phyloP scores from a whole-genome alignment of 2,113 vertebrate species.

The Cisticola juncidis region DNA sequence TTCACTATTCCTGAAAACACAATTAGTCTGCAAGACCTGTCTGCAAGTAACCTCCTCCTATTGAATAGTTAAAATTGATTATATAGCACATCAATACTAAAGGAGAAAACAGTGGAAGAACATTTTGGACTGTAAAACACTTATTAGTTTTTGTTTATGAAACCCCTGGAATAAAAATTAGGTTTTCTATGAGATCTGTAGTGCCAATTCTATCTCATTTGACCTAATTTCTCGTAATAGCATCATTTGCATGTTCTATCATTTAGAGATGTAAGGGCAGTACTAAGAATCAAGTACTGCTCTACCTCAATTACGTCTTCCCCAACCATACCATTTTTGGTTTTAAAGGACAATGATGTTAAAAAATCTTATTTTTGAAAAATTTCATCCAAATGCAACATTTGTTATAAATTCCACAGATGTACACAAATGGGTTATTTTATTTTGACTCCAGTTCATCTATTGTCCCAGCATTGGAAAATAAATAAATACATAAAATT shows the following conservation, averaged over 20 bases:
- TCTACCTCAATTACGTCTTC: background rate
- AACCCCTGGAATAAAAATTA: background rate
- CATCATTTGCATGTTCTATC: background rate
- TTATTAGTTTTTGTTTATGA: background rate
- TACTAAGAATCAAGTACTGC: background rate
- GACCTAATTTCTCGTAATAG: background rate
- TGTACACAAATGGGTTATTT: background rate
- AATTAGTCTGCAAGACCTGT: background rate
- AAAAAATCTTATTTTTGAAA: background rate
- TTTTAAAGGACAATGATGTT: background rate
- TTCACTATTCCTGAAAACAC: background rate
- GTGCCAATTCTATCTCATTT: background rate
- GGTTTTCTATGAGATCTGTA: background rate
- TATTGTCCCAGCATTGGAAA: background rate
- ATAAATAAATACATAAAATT: background rate
- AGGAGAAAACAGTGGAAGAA: background rate
- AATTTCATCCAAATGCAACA: background rate
- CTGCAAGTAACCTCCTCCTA: background rate
- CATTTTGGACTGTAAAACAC: background rate
- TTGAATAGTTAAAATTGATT: background rate
- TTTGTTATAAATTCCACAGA: background rate
- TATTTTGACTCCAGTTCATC: background rate
- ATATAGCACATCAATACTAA: background rate
- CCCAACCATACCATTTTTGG: background rate
- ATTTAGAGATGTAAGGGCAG: background rate